phyloP scores from a whole-genome alignment of 2,797 vertebrate species.

The Arvicola amphibius region DNA sequence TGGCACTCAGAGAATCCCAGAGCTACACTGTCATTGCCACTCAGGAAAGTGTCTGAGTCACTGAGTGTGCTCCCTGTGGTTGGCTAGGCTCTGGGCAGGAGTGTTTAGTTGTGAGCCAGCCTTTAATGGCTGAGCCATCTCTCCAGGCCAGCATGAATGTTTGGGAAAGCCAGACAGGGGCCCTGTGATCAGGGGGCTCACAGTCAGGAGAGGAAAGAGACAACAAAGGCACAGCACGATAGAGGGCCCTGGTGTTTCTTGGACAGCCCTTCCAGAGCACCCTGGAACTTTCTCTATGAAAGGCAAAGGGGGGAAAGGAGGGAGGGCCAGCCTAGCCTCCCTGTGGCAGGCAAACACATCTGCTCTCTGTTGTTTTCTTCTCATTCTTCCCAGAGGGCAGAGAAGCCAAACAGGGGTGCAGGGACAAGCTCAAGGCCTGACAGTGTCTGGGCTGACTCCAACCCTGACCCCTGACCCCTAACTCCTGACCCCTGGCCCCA shows the following conservation, averaged over 20 bases:
- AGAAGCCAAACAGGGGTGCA: background rate
- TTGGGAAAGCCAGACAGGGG: background rate
- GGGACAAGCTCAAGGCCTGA: background rate
- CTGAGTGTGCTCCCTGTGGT: background rate
- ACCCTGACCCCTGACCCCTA: background rate
- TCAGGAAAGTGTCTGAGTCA: background rate
- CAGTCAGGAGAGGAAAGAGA: background rate
- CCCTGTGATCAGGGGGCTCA: constrained; percentile 18
- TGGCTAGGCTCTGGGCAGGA: background rate
- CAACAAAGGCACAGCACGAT: background rate
- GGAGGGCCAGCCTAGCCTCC: background rate
- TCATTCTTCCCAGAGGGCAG: background rate
- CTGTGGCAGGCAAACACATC: background rate
- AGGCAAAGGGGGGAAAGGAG: background rate
- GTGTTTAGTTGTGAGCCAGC: background rate
- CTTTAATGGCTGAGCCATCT: background rate
- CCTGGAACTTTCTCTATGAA: constrained; percentile 28
- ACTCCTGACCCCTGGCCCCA: background rate
- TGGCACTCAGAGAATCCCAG: background rate
- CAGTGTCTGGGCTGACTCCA: background rate
- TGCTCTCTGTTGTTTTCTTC: background rate
- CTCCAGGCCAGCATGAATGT: background rate
- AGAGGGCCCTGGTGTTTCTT: background rate
- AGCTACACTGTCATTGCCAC: background rate
- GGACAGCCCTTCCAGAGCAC: background rate